These are phyloP conservation scores for Ophthalmolycus amberensis DNA, from an alignment of 2,113 vertebrate genomes.

Conservation along the genomic window DNA sequence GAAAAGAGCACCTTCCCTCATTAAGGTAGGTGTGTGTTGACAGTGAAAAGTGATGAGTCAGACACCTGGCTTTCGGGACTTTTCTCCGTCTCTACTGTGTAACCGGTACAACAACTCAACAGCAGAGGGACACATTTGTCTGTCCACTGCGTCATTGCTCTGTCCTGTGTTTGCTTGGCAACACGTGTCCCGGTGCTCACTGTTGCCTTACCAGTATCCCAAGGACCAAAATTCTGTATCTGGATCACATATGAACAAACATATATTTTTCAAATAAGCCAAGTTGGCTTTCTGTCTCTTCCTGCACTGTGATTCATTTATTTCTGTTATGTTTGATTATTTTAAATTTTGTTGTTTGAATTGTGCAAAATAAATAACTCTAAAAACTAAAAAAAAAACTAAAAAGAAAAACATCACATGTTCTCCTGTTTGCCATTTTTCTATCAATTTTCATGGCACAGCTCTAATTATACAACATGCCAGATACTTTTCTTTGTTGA, in stretches of 20 bases:
- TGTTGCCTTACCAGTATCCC: constrained; percentile 9
- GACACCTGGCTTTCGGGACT: constrained; percentile 6
- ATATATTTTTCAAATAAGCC: too few species aligned
- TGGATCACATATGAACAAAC: neutral
- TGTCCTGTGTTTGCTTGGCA: constrained; percentile 67
- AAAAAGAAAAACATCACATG: too few species aligned
- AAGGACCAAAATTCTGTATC: too few species aligned
- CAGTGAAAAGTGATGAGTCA: constrained; percentile 26
- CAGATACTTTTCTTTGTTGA: neutral
- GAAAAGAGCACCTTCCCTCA: neutral
- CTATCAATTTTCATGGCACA: neutral
- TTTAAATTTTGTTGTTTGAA: too few species aligned
- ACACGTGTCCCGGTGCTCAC: constrained; percentile 70
- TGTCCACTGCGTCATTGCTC: constrained; percentile 56
- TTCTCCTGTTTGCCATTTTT: neutral
- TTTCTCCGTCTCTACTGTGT: constrained; percentile 49
- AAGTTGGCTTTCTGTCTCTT: too few species aligned
- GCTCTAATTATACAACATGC: neutral
- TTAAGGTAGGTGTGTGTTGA: constrained; percentile 11
- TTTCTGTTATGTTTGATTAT: too few species aligned
- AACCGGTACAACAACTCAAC: constrained; percentile 70
- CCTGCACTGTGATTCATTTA: too few species aligned
- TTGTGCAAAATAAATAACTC: too few species aligned
- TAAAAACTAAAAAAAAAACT: too few species aligned
- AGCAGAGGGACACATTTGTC: constrained; percentile 58